Evolutionary conservation across 2,888 invertebrate species (phyloP), one percentile per base, ranked within the genome.

Genomic region (Melanotus villosus): DNA sequence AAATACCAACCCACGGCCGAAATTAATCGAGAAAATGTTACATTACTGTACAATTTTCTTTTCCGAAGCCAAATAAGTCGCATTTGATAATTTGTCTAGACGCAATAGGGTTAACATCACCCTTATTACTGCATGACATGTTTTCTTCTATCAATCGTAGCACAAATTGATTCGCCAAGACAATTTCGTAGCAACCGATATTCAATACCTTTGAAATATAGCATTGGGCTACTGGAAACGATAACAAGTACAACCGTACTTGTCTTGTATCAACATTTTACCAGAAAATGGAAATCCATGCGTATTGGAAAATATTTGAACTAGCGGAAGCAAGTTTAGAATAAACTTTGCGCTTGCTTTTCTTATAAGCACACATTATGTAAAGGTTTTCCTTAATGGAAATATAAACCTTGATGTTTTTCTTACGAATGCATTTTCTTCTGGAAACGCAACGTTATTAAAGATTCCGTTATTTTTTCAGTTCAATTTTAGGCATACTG

Each of bases 21-120:
- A 23, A 59, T 30, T 30, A 59, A 43, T 45, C 45, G 16, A 43
- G 30, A 19, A 38, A 59, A 59, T 9, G 26, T 12, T 43, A 16
- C 23, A 59, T 59, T 59, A 43, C 30, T 26, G 30, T 59, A 59
- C 59, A 63, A 63, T 65, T 65, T 65, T 62, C 30, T 52, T 41
- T 7, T 26, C 45, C 47, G 68, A 71, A 71, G 68, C 65, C 65
- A 64, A 60, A 32, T 52, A 54, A 65, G 56, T 64, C 43, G 43
- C 52, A 59, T 58, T 58, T 62, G 70, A 70, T 70, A 66, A 70
- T 70, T 70, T 63, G 70, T 70, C 70, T 70, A 66, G 70, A 70
- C 68, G 57, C 45, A 64, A 59, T 65, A 65, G 68, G 62, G 62
- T 62, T 62, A 62, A 62, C 62, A 62, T 62, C 50, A 32, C 62